These are phyloP conservation scores for Ceyx margarethae DNA, from an alignment of 2,113 vertebrate genomes.

Conservation along the genomic window DNA sequence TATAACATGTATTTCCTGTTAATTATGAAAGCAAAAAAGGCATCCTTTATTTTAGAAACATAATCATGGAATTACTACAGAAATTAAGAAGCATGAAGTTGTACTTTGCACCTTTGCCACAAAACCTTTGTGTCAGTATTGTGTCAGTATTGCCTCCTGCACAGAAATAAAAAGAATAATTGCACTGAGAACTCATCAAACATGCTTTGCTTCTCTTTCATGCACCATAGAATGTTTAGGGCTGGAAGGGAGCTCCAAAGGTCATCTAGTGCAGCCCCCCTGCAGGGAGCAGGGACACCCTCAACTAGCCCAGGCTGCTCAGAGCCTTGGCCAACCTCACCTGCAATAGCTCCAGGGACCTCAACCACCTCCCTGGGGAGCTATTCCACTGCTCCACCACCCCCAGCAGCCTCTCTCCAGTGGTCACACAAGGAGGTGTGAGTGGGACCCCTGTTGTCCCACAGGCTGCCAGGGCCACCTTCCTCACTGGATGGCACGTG, in stretches of 20 bases:
- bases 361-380: too few species aligned
- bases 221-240: not conserved
- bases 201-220: not conserved
- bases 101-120: not conserved
- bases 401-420: not conserved
- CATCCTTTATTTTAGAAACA: slow-evolving; percentile 63
- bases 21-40: slow-evolving; percentile 77
- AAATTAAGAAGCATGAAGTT: slow-evolving; percentile 51
- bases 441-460: not conserved
- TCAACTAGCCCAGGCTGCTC: too few species aligned
- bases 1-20: slow-evolving; percentile 77
- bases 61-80: slow-evolving; percentile 60
- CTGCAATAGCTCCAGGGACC: too few species aligned
- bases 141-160: not conserved
- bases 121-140: not conserved
- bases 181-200: not conserved
- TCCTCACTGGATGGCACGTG: not conserved
- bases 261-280: too few species aligned
- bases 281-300: too few species aligned
- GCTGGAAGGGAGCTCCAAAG: too few species aligned
- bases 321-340: too few species aligned
- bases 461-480: not conserved
- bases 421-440: not conserved
- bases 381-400: too few species aligned
- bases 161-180: not conserved